These are phyloP conservation scores for Pelecanoides urinatrix DNA, from an alignment of 2,113 vertebrate genomes.

Conservation along the genomic window DNA sequence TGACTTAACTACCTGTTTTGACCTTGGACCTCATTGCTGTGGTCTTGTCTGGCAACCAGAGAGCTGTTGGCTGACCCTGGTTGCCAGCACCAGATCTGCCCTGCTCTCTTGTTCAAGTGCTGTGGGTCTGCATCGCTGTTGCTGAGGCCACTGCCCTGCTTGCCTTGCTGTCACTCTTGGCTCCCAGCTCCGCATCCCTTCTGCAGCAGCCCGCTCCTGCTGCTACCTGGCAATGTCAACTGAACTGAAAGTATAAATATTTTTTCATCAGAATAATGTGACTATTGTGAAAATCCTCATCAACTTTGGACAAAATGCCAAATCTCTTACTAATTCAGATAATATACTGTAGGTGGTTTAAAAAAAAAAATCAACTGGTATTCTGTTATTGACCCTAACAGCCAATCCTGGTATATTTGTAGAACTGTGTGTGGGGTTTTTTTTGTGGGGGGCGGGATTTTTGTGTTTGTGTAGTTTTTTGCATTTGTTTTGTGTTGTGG, in stretches of 20 bases:
- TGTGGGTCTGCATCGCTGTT: accelerated
- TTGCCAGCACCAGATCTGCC: background rate
- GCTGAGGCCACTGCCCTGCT: background rate
- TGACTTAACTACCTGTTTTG: background rate
- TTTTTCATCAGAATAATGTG: background rate
- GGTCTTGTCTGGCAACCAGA: background rate
- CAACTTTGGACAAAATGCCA: background rate
- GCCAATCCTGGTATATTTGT: background rate
- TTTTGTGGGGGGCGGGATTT: background rate
- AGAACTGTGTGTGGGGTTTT: background rate
- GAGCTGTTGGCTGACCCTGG: background rate
- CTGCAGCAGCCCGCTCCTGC: background rate
- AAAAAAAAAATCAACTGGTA: background rate
- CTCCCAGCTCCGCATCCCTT: background rate
- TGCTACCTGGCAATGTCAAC: background rate
- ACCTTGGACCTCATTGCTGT: background rate
- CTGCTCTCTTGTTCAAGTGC: background rate
- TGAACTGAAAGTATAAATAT: background rate
- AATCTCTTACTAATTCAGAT: background rate
- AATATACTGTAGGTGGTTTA: background rate
- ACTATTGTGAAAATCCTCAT: background rate
- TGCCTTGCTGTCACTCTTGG: background rate
- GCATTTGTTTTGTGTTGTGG: background rate
- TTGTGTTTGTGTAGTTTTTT: background rate
- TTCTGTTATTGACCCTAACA: background rate